Evolutionary conservation across 2,797 vertebrate species (phyloP).

Genomic region (Lates japonicus): DNA sequence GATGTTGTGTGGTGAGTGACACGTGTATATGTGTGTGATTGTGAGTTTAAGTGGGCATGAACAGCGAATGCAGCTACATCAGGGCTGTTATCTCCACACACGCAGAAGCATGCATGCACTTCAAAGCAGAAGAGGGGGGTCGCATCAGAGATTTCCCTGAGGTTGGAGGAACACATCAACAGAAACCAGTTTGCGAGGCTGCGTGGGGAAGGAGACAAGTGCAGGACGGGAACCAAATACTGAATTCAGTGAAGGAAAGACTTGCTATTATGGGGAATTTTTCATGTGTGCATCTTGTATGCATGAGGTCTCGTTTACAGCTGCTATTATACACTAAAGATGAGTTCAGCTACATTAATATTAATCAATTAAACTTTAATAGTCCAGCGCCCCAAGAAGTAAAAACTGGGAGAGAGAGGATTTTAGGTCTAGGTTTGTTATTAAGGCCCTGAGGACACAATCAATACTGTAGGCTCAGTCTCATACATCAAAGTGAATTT

Average conservation of each 20-base stretch:
- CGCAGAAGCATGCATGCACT: neutral
- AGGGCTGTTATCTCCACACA: slow-evolving; percentile 39
- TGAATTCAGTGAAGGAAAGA: neutral
- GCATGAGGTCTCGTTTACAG: no score
- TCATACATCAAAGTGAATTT: slow-evolving; percentile 45
- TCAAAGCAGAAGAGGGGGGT: slow-evolving; percentile 37
- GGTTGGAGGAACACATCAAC: slow-evolving; percentile 46
- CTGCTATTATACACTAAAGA: neutral
- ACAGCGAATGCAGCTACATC: slow-evolving; percentile 24
- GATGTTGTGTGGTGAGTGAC: slow-evolving; percentile 30
- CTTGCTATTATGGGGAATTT: neutral
- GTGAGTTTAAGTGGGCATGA: slow-evolving; percentile 17
- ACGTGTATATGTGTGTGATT: slow-evolving; percentile 5
- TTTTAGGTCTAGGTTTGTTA: slow-evolving; percentile 18
- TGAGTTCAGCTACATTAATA: slow-evolving; percentile 19
- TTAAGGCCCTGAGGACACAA: slow-evolving; percentile 13
- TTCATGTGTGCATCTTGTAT: neutral
- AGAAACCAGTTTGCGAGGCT: slow-evolving; percentile 55
- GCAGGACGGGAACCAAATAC: slow-evolving; percentile 27
- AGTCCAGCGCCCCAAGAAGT: neutral
- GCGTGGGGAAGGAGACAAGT: slow-evolving; percentile 35
- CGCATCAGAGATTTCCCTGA: slow-evolving; percentile 63
- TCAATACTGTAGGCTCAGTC: slow-evolving; percentile 23
- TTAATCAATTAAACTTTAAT: slow-evolving; percentile 32
- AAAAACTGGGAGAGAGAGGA: slow-evolving; percentile 18